Evolutionary conservation across 2,888 invertebrate species (phyloP), one percentile per base, ranked within the genome.

Genomic region (Pharmacophagus antenor): DNA sequence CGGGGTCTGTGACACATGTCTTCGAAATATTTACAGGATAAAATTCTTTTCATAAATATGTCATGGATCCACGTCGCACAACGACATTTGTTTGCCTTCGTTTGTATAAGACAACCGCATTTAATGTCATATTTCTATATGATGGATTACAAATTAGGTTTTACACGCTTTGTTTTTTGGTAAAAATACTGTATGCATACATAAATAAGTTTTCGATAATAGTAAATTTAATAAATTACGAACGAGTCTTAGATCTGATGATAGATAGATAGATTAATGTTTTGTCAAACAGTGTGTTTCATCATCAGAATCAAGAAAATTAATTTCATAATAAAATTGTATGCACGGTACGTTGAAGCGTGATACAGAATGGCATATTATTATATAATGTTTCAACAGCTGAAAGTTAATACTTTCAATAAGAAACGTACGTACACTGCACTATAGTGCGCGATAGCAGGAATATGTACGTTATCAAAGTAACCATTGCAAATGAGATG

Each of bases 381-480:
- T 37, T 37, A n/a, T 5, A 15, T 15, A 31, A 15, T 31, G 15
- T 31, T 25, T 15, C 49, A 49, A 15, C 2, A 47, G 47, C 10
- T 21, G 47, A 47, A 47, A 47, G 49, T 47, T 6, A 47, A 61
- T 60, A 58, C 60, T 58, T 63, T 42, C 56, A 54, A 59, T 56
- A 62, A 58, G 56, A 61, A 53, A 49, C 49, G 48, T 42, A 49
- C 49, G 48, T 27, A 53, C 46, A 42, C 21, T 21, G 51, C 17
- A 44, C 66, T 64, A 70, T 72, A 63, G 63, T 21, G 51, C 17
- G 49, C 66, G 65, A 70, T 72, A 63, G 63, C 50, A 51, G 72
- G 70, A 80, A 84, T 82, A 83, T 80, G 76, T 63, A 70, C 70
- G 76, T 83, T 84, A 83, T 84, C 85, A 80, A 75, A 64, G 64